Evolutionary conservation across 64 coral and sea anemone genomes (phyloP), one percentile per base, ranked within the genome.

Genomic region (Astreopora myriophthalma): DNA sequence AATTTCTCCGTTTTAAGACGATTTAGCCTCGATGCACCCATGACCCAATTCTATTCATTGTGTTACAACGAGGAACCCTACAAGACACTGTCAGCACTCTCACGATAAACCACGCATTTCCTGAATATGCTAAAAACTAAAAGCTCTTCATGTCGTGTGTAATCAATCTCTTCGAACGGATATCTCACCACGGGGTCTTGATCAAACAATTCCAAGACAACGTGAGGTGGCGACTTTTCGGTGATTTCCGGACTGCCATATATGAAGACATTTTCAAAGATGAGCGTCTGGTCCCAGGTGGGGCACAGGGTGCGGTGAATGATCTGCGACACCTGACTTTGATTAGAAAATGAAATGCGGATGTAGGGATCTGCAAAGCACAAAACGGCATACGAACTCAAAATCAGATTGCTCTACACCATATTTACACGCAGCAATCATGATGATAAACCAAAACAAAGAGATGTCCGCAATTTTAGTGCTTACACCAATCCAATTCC

Each of bases 261-360:
- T 22, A 99, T 95, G 29, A 32, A 66, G 5, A 99, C 87, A 22
- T 99, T 42, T 32, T 95, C 87, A 69, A 99, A 99, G 22, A 99
- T 92, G 29, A 99, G 69, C 1, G 96, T 99, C 57, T 99, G 96
- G 65, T 99, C 96, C 96, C 96, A 99, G 16, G 91, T 96, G 9
- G 96, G 96, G 63, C 96, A 95, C 30, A 99, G 57, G 0, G 93
- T 99, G 34, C 88, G 89, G 42, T 93, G 85, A 6, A 87, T 75
- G 5, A 57, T 70, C 30, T 91, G 70, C 0, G 96, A 95, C 5
- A 93, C 83, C 68, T 99, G 94, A 57, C 96, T 95, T n/a, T 95
- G 63, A 63, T 93, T 95, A 1, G 55, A 63, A 34, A 99, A 95
- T 11, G 85, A 83, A 32, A 99, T 36, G 25, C 96, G 90, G n/a